Base-by-base conservation (phyloP, 2,888 invertebrate genomes). In the Orthosia cruda region DNA sequence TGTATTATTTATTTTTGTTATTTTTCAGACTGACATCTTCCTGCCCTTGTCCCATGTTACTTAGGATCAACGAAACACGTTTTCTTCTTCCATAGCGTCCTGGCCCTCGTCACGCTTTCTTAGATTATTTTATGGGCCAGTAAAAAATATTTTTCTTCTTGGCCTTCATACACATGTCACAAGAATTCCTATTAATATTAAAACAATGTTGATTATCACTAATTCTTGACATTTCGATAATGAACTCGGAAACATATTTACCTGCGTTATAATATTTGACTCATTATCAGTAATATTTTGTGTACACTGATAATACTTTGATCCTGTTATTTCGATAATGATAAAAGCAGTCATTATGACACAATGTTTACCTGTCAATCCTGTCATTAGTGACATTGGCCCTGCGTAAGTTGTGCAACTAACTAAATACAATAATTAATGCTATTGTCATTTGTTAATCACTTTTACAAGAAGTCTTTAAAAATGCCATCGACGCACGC, bases 161-260 rank as follows among this genome's bases (percentile, higher is more conserved):
- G 40, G 40, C 40, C 40, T 59, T 59, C n/a, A n/a, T 32, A 47
- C 57, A 57, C 15, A 59, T 58, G 54, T 71, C 57, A 78, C 12
- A 54, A 64, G 54, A 68, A 78, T 64, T 78, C 70, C 40, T 74
- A 66, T 77, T 63, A 77, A 66, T 74, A 74, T 74, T 83, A 20
- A 58, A 64, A 73, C 72, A 74, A 62, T 71, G 54, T 62, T 32
- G 64, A 68, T 61, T 65, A 68, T 71, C 20, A 40, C 18, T n/a
- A 61, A 50, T 16, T 47, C n/a, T 45, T 64, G 79, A 78, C 72
- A 16, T 26, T 13, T 4, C 64, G 63, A 58, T 58, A 32, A 13
- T 16, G 23, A 32, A 47, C 15, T 26, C n/a, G 11, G 50, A 52
- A 32, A 74, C 20, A 65, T 40, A 40, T 58, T 52, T 23, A 52